Conservation (phyloP, 2,797 vertebrate species). For the Parotocinclus haroldoi region DNA sequence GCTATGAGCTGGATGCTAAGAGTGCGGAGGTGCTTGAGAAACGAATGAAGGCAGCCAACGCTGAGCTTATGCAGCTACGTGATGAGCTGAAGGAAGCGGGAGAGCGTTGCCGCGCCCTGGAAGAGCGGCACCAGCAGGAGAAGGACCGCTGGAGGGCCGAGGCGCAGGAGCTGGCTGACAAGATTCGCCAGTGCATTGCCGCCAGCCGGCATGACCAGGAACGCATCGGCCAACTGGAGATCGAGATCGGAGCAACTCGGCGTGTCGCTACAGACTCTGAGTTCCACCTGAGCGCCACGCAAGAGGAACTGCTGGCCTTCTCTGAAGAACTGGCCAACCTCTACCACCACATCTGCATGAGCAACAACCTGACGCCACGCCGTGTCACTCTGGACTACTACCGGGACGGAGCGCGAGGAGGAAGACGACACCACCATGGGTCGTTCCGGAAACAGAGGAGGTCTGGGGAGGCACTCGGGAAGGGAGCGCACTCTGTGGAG, state of each 20-base stretch:
- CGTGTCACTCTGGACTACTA: conserved; percentile 81
- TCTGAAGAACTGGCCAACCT: conserved; percentile 82
- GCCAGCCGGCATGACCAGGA: conserved; percentile 77
- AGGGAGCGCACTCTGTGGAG: conserved; percentile 64
- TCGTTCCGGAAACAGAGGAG: conserved; percentile 61
- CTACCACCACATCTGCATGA: conserved; percentile 82
- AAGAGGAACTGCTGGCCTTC: conserved; percentile 81
- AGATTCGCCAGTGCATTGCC: conserved; percentile 74
- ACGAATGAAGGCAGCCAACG: conserved; percentile 64
- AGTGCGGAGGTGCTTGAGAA: conserved; percentile 71
- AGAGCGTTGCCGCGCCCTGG: conserved; percentile 63
- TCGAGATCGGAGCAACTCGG: conserved; percentile 72
- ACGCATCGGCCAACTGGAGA: conserved; percentile 74
- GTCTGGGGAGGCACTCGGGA: conserved; percentile 69
- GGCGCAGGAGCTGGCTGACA: conserved; percentile 74
- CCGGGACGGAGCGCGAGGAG: conserved; percentile 62
- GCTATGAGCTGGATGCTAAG: conserved; percentile 72
- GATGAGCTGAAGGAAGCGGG: conserved; percentile 72
- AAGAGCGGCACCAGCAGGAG: conserved; percentile 71
- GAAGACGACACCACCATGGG: conserved; percentile 54
- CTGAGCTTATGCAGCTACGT: conserved; percentile 67
- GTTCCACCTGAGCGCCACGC: conserved; percentile 73
- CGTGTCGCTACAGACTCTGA: conserved; percentile 77
- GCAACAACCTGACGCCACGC: conserved; percentile 80
- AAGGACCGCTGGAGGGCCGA: conserved; percentile 73